These are phyloP conservation scores for Sinocyclocheilus anophthalmus DNA, from an alignment of 2,113 vertebrate genomes.

Conservation along the genomic window DNA sequence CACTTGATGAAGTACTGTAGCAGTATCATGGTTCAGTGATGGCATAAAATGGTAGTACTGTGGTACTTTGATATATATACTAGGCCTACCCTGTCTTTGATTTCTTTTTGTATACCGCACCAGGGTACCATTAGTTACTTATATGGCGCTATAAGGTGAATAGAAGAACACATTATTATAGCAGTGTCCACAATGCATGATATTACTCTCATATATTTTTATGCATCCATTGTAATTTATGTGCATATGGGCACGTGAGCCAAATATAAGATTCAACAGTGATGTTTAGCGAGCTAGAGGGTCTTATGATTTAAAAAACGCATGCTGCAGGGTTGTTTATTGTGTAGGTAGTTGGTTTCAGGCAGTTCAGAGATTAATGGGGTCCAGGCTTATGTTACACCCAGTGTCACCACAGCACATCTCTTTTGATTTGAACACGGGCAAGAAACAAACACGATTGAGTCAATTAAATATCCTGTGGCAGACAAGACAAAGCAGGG, in stretches of 20 bases:
- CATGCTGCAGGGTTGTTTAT: background rate
- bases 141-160: background rate
- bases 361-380: constrained; percentile 17
- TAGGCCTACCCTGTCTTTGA: too few relatives aligned
- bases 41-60: too few relatives aligned
- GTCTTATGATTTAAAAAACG: background rate
- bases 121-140: background rate
- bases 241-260: background rate
- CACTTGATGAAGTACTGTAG: too few relatives aligned
- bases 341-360: background rate
- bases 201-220: background rate
- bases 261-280: background rate
- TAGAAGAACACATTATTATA: background rate
- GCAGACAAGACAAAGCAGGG: too few relatives aligned
- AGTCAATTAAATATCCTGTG: too few relatives aligned
- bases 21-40: too few relatives aligned
- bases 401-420: background rate
- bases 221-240: too few relatives aligned
- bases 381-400: background rate
- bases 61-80: background rate
- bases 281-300: background rate
- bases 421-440: background rate
- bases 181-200: background rate
- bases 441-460: background rate
- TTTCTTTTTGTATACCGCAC: background rate